phyloP scores from a whole-genome alignment of 2,888 invertebrate species.

The Crossocerus cetratus region DNA sequence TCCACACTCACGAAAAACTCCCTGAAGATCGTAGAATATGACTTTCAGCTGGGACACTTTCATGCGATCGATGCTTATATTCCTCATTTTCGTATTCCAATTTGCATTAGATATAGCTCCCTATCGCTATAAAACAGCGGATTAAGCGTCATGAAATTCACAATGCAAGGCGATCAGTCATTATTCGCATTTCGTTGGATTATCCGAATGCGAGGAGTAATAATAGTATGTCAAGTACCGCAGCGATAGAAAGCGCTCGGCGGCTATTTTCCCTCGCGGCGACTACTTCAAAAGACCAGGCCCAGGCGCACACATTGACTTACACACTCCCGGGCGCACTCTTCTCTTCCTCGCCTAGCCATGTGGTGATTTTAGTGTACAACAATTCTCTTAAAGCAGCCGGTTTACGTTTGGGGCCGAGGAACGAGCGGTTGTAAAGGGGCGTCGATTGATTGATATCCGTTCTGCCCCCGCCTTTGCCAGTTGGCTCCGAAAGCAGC shows the following conservation, averaged over 20 bases:
- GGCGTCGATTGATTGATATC: constrained; percentile 73
- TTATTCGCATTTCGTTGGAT: constrained; percentile 22
- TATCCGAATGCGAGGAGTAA: constrained; percentile 38
- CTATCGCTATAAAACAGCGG: no score
- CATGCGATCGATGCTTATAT: neutral
- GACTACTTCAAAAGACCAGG: constrained; percentile 55
- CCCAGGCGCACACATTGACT: constrained; percentile 5
- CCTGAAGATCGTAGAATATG: constrained; percentile 30
- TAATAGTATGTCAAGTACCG: constrained; percentile 45
- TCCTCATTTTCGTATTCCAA: no score
- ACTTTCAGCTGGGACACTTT: constrained; percentile 30
- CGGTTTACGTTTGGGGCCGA: constrained; percentile 55
- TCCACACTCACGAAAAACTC: neutral
- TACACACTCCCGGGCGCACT: constrained; percentile 27
- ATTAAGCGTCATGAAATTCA: no score
- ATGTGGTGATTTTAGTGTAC: constrained; percentile 69
- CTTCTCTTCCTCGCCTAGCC: constrained; percentile 46
- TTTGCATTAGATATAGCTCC: no score
- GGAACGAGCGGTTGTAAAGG: constrained; percentile 62
- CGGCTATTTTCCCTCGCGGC: constrained; percentile 53
- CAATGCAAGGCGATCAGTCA: no score
- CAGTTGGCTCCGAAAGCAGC: constrained; percentile 41
- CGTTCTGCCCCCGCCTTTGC: constrained; percentile 57
- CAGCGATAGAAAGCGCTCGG: constrained; percentile 44
- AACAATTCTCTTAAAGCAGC: constrained; percentile 68